Conservation (phyloP, 2,888 invertebrate genomes). For the Lasioglossum figueresi region DNA sequence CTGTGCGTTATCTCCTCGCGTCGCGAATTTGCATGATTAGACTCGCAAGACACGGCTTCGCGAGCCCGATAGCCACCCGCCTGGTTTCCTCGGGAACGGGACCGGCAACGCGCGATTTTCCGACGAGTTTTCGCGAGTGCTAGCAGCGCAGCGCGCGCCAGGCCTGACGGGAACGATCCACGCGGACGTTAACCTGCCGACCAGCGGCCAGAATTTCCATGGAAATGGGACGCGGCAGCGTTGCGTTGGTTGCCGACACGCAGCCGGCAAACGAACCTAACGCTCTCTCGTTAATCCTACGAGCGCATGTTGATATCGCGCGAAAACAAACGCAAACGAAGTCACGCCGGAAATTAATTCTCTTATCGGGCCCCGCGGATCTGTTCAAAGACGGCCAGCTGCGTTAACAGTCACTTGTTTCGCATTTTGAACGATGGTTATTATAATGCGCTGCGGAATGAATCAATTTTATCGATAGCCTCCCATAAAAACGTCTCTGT, state of each 20-base stretch:
- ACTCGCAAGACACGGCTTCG: neutral
- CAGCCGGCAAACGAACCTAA: conserved; percentile 33
- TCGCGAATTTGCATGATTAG: conserved; percentile 44
- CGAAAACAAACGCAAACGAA: conserved; percentile 26
- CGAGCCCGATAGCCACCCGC: conserved; percentile 3
- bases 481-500: neutral
- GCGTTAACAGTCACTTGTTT: neutral
- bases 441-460: neutral
- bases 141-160: neutral
- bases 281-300: conserved; percentile 47
- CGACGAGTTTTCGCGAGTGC: conserved; percentile 10
- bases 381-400: neutral
- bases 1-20: conserved; percentile 10
- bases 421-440: neutral
- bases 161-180: conserved; percentile 19
- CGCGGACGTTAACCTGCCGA: conserved; percentile 27
- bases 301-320: conserved; percentile 12
- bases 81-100: neutral
- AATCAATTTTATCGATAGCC: neutral
- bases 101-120: conserved; percentile 28
- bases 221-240: conserved; percentile 60
- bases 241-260: conserved; percentile 11
- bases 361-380: neutral
- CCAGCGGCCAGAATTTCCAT: conserved; percentile 61
- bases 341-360: conserved; percentile 45